phyloP scores from a whole-genome alignment of 2,888 invertebrate species.

The Phragmatobia fuliginosa region DNA sequence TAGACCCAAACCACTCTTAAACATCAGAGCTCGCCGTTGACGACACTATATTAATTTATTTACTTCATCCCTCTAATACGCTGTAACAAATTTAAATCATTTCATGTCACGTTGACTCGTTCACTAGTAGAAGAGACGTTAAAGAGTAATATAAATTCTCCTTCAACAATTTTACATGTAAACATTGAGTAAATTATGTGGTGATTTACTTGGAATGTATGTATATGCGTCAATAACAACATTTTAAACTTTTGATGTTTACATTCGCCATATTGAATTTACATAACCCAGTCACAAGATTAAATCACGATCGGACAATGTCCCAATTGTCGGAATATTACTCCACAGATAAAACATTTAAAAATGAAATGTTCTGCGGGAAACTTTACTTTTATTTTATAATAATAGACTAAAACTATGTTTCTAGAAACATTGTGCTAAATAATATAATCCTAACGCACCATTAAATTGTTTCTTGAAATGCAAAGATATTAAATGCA shows the following conservation, averaged over 20 bases:
- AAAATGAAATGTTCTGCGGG: conserved; percentile 13
- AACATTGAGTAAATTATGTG: conserved; percentile 34
- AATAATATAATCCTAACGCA: conserved; percentile 17
- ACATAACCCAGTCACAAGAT: conserved; percentile 33
- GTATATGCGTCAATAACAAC: conserved; percentile 23
- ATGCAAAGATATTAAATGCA: conserved; percentile 25
- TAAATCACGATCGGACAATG: conserved; percentile 24
- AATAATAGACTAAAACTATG: conserved; percentile 30
- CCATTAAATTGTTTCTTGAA: conserved; percentile 27
- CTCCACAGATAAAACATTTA: conserved; percentile 9
- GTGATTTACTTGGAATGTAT: conserved; percentile 20
- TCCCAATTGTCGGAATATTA: not conserved
- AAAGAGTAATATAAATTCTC: conserved; percentile 21
- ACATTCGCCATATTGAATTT: conserved; percentile 32
- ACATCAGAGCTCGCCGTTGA: conserved; percentile 4
- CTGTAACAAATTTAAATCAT: conserved; percentile 24
- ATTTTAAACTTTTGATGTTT: conserved; percentile 21
- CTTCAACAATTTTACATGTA: conserved; percentile 23
- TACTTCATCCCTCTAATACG: conserved; percentile 13
- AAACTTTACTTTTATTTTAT: conserved; percentile 27
- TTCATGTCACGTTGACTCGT: conserved; percentile 22
- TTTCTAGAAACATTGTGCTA: conserved; percentile 21
- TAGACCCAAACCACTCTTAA: conserved; percentile 23
- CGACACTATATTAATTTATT: conserved; percentile 19
- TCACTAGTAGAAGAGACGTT: conserved; percentile 12